Evolutionary conservation across 2,113 vertebrate species (phyloP).

Genomic region (Calidris pugnax): DNA sequence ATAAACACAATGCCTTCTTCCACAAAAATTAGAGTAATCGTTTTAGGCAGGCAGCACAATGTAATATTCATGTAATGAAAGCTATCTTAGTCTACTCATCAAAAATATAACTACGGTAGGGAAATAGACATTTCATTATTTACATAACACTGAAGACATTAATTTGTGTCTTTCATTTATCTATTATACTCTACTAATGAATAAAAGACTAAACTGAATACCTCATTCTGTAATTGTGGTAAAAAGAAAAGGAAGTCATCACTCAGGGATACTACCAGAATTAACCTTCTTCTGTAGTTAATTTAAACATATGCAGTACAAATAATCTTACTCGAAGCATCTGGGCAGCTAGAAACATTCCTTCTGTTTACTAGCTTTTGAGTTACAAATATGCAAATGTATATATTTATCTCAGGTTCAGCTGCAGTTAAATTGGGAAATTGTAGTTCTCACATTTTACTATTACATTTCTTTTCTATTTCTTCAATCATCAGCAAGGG

Average conservation of each 20-base stretch:
- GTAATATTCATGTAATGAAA: conserved; percentile 2
- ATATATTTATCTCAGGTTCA: neutral
- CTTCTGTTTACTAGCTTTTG: neutral
- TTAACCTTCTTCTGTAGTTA: neutral
- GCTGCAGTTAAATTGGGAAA: neutral
- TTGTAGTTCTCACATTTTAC: neutral
- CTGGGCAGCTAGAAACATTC: neutral
- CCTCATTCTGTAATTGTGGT: neutral
- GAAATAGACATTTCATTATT: conserved; percentile 14
- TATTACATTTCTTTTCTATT: neutral
- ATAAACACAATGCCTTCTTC: neutral
- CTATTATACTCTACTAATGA: conserved; percentile 12
- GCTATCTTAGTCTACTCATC: neutral
- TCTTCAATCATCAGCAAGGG: neutral
- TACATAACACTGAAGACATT: neutral
- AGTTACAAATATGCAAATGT: neutral
- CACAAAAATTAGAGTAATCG: conserved; percentile 2
- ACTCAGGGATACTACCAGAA: neutral
- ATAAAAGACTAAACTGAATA: neutral
- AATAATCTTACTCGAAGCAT: neutral
- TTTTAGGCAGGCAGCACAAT: neutral
- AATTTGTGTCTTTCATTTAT: conserved; percentile 6
- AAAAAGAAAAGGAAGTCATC: neutral
- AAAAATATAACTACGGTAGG: neutral
- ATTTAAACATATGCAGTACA: neutral